Conservation (phyloP, 2,113 vertebrate species). For the Xiphophorus hellerii region DNA sequence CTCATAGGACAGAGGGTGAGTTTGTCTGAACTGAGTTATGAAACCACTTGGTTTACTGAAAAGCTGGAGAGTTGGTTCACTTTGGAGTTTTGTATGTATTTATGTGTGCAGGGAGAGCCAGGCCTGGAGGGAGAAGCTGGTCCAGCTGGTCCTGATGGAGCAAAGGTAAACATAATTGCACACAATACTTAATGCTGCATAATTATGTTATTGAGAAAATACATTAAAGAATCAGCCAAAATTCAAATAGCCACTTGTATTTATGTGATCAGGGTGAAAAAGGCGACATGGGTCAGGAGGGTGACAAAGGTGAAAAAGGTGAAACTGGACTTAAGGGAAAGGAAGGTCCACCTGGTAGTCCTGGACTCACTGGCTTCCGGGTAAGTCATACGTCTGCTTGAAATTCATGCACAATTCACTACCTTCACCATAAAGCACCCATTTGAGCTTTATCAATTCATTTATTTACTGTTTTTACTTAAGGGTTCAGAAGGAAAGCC, state of each 20-base stretch:
- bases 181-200: neutral
- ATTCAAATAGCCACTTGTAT: neutral
- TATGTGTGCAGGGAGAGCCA: conserved; percentile 83
- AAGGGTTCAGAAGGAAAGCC: conserved; percentile 95
- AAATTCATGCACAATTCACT: neutral
- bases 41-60: neutral
- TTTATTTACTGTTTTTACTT: conserved; percentile 26
- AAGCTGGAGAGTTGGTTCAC: neutral
- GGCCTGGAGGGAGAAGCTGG: conserved; percentile 92
- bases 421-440: neutral
- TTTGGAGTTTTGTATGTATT: neutral
- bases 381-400: conserved; percentile 76
- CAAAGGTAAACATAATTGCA: conserved; percentile 82
- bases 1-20: conserved; percentile 89
- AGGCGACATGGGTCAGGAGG: conserved; percentile 91
- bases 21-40: conserved; percentile 20
- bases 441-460: neutral
- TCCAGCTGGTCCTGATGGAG: conserved; percentile 85
- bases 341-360: conserved; percentile 87
- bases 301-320: conserved; percentile 91
- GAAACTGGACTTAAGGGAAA: conserved; percentile 90
- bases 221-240: neutral
- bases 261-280: conserved; percentile 87
- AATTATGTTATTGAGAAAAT: neutral
- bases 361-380: conserved; percentile 88